phyloP scores from a whole-genome alignment of 1,140 invertebrate species.

The Tetramorium parvispinum region DNA sequence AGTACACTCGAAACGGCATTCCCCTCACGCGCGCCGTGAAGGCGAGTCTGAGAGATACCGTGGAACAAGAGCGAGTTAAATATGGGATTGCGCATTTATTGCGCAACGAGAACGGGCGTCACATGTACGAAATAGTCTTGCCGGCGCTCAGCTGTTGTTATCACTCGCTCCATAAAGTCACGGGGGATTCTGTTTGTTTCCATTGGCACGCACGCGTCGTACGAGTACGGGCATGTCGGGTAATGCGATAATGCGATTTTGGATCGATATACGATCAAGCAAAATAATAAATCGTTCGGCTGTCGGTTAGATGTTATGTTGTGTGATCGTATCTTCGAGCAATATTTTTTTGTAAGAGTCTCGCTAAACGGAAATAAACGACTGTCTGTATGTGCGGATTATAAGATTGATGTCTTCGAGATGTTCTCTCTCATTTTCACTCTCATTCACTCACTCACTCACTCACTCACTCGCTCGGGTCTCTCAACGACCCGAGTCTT shows the following conservation, averaged over 20 bases:
- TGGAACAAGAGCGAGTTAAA: conserved; percentile 15
- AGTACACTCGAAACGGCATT: not conserved
- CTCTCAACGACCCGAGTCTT: not conserved
- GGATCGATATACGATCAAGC: not conserved
- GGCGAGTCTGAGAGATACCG: not conserved
- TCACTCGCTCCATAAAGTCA: conserved; percentile 22
- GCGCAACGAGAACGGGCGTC: conserved; percentile 1
- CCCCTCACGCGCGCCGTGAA: not conserved
- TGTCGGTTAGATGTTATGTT: not conserved
- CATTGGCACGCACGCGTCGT: not conserved
- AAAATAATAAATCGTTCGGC: not conserved
- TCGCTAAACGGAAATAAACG: conserved; percentile 56
- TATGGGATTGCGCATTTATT: conserved; percentile 25
- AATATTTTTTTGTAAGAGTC: not conserved
- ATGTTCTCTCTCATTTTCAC: conserved; percentile 8
- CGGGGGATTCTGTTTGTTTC: conserved; percentile 10
- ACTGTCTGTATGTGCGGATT: not conserved
- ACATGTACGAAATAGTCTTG: conserved; percentile 3
- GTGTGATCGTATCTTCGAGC: not conserved
- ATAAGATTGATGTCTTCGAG: conserved; percentile 16
- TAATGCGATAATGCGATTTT: conserved; percentile 21
- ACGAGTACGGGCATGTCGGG: not conserved
- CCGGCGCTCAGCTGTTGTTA: conserved; percentile 17
- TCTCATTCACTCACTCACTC: not conserved
- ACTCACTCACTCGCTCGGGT: not conserved